Evolutionary conservation across 2,797 vertebrate species (phyloP).

Genomic region (Tinamus major): DNA sequence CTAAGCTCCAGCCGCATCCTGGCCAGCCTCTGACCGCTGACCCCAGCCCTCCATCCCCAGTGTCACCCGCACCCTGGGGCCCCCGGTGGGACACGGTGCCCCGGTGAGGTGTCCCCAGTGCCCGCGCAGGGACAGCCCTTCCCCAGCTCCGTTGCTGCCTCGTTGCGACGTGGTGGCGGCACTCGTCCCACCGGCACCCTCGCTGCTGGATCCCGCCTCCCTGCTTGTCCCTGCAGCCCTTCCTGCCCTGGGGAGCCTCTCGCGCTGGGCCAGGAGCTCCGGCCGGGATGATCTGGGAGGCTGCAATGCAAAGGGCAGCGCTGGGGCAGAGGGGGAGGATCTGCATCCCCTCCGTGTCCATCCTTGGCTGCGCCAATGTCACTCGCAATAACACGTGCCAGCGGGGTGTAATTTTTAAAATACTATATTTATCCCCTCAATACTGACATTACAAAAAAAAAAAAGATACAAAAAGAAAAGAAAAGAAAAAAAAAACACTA

Average conservation of each 20-base stretch:
- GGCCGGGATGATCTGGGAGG: background rate
- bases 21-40: fast-evolving
- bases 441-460: constrained; percentile 80
- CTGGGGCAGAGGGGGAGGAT: background rate
- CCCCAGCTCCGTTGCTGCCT: fast-evolving
- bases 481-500: constrained; percentile 73
- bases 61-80: background rate
- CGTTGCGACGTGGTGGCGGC: background rate
- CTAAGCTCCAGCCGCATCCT: background rate
- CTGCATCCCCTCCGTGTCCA: no score
- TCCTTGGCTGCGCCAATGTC: background rate
- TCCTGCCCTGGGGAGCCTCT: no score
- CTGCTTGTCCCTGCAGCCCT: background rate
- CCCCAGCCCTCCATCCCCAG: no score
- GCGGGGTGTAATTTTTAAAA: constrained; percentile 73
- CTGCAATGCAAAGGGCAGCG: no score
- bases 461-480: background rate
- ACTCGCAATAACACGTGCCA: fast-evolving
- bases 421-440: constrained; percentile 78
- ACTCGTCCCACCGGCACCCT: no score
- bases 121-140: background rate
- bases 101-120: background rate
- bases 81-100: fast-evolving
- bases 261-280: background rate
- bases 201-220: background rate